These are phyloP conservation scores for Craterocephalus amniculus DNA, from an alignment of 2,797 vertebrate genomes.

Conservation along the genomic window DNA sequence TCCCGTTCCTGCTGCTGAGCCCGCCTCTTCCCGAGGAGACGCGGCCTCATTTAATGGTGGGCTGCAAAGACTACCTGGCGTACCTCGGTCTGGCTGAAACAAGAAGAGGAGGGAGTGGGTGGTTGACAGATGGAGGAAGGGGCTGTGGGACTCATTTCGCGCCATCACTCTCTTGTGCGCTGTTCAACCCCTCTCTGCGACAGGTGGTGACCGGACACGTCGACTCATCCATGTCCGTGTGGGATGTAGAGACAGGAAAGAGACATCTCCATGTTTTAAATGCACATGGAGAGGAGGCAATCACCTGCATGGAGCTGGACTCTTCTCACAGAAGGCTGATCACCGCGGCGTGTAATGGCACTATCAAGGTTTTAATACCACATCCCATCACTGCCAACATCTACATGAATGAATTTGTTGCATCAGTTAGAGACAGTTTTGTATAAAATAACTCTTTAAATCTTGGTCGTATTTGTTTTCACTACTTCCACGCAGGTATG, in stretches of 20 bases:
- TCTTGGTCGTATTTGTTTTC: background rate
- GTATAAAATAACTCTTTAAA: too few species aligned
- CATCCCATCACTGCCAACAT: background rate
- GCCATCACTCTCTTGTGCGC: constrained; percentile 46
- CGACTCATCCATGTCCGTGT: constrained; percentile 70
- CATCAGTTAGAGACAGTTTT: background rate
- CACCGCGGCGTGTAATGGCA: constrained; percentile 73
- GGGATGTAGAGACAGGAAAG: constrained; percentile 61
- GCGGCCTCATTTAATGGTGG: constrained; percentile 60
- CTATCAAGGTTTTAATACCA: constrained; percentile 58
- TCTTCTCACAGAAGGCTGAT: constrained; percentile 70
- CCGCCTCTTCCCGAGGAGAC: constrained; percentile 45
- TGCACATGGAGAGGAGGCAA: constrained; percentile 70
- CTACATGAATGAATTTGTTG: background rate
- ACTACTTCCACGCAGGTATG: constrained; percentile 70
- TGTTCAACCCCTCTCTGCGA: constrained; percentile 66
- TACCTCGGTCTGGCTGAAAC: constrained; percentile 54
- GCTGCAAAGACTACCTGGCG: constrained; percentile 72
- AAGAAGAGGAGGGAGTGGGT: constrained; percentile 22
- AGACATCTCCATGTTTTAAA: constrained; percentile 59
- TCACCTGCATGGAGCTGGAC: constrained; percentile 78
- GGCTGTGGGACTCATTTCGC: constrained; percentile 3
- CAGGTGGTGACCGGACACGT: constrained; percentile 73
- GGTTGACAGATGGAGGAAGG: constrained; percentile 23
- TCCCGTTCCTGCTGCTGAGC: constrained; percentile 70